Conservation (phyloP, 2,113 vertebrate genomes). For the Sylvietta virens region DNA sequence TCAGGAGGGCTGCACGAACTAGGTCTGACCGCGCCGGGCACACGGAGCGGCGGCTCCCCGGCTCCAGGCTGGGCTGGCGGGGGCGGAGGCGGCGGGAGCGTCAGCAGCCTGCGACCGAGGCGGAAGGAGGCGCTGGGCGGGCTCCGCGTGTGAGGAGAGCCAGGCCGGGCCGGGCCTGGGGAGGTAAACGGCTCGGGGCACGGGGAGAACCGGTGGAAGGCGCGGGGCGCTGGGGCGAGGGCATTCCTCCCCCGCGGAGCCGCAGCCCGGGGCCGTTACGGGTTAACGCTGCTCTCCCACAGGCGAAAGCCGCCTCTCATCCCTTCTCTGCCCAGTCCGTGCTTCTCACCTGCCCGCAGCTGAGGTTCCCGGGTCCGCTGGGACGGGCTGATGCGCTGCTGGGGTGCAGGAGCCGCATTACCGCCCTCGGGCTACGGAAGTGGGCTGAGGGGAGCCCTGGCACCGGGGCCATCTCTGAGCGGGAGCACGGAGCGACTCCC, state of each 20-base stretch:
- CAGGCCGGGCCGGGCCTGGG: not conserved
- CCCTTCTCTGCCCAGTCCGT: not conserved
- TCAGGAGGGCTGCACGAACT: rapidly evolving
- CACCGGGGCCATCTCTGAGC: too few relatives aligned
- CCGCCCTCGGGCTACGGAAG: not conserved
- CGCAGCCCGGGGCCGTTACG: not conserved
- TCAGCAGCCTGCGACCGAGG: conserved; percentile 14
- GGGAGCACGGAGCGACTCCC: not conserved
- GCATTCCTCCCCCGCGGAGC: not conserved
- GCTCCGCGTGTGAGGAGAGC: not conserved
- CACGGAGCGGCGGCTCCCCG: not conserved
- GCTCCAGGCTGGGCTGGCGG: not conserved
- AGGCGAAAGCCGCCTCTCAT: not conserved
- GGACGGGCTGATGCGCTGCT: not conserved
- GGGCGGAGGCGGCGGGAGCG: not conserved
- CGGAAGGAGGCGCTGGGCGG: not conserved
- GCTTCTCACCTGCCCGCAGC: not conserved
- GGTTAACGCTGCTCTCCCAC: not conserved
- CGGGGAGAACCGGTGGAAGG: not conserved
- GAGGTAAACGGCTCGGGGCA: not conserved
- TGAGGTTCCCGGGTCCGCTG: not conserved
- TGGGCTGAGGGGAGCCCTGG: not conserved
- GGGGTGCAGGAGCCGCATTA: not conserved
- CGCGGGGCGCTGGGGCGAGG: not conserved
- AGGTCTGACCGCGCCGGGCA: rapidly evolving